Conservation (phyloP, 2,113 vertebrate species). For the Haemorhous mexicanus region DNA sequence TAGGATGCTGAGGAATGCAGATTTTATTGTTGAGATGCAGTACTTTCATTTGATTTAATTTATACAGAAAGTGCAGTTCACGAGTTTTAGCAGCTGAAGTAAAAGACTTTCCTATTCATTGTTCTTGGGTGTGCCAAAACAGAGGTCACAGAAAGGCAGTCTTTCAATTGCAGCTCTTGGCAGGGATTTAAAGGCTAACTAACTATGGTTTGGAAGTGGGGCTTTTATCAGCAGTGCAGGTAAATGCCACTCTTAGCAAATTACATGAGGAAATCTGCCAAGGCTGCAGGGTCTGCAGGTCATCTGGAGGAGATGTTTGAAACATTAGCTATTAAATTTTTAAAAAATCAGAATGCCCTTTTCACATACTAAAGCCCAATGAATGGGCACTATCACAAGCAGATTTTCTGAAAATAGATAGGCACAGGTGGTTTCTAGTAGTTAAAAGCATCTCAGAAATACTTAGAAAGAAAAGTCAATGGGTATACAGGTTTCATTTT, state of each 20-base stretch:
- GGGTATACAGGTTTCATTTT: neutral
- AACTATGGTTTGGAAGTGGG: neutral
- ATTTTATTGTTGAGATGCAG: neutral
- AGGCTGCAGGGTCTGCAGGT: neutral
- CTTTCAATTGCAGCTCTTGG: conserved; percentile 7
- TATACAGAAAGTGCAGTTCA: neutral
- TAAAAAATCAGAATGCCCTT: neutral
- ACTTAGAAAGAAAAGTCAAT: neutral
- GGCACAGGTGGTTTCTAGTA: neutral
- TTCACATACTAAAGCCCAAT: neutral
- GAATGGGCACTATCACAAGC: conserved; percentile 7
- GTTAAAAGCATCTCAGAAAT: neutral
- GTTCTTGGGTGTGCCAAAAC: neutral
- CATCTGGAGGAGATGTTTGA: conserved; percentile 12
- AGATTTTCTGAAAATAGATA: conserved; percentile 5
- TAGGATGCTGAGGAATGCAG: neutral
- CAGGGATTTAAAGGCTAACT: conserved; percentile 33
- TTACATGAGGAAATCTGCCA: neutral
- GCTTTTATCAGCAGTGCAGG: neutral
- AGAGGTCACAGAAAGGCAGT: neutral
- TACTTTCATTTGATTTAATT: neutral
- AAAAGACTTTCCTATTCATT: neutral
- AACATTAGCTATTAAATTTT: neutral
- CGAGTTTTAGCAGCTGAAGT: neutral
- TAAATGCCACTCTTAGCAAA: conserved; percentile 3